Base-by-base conservation (phyloP, 2,888 invertebrate genomes). In the Monochamus alternatus region DNA sequence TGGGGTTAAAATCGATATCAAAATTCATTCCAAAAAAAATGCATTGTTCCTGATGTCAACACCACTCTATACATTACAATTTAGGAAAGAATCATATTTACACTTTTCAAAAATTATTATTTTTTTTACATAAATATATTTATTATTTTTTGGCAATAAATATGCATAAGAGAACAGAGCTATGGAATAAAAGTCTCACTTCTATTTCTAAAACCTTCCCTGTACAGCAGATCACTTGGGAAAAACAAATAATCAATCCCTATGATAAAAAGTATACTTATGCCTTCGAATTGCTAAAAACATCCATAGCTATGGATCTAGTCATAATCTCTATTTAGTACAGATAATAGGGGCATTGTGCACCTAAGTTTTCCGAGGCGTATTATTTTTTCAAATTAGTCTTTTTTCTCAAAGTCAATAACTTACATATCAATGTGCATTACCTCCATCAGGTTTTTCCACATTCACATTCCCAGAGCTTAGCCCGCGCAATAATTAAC, bases 381-480 rank as follows among this genome's bases (percentile, higher is more conserved):
- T 44, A 43, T 14, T 43, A 43, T 43, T 63, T 14, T 63, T n/a
- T 22, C 22, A 59, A 38, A 12, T 32, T 60, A 47, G 64, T 64
- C 66, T 66, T 31, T 52, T 52, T 66, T 14, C 66, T 52, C 68
- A 68, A 68, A 68, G 59, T 58, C 68, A 68, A 68, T 43, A 59
- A n/a, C n/a, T n/a, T 55, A 68, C 22, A 10, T 66, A 66, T 38
- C 38, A 52, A 58, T 58, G 12, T n/a, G 44, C 68, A 43, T 58
- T 12, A 38, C 14, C 14, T 22, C 43, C 52, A 31, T 51, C 68
- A 58, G 68, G 2, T 44, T 59, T 58, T 30, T 47, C 63, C 51
- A 72, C 70, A 76, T n/a, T 10, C 52, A 52, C 78, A 71, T 67
- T 74, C 70, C 73, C 62, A 71, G 63, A 78, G 74, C 76, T 78